Evolutionary conservation across 2,797 vertebrate species (phyloP), one percentile per base, ranked within the genome.

Genomic region (Phaenicophaeus curvirostris): DNA sequence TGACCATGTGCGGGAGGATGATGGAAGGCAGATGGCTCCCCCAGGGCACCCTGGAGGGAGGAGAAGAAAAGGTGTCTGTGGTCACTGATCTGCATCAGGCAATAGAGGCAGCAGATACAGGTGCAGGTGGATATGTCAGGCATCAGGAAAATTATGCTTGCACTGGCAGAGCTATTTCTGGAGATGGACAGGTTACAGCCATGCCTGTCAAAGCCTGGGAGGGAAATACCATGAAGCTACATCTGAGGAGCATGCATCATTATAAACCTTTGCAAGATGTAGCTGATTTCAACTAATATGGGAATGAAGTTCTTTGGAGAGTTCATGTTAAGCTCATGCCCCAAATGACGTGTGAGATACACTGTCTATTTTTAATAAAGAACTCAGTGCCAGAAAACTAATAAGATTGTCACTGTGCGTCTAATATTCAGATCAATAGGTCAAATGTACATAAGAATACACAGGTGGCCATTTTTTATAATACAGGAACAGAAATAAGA

Each of bases 131-230:
- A 23, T 44, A 83, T 24, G 65, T 77, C 57, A 80, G 77, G 57
- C 61, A 62, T 53, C 82, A 75, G n/a, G 3, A 50, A 91, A 92
- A 53, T 65, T 42, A 85, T 42, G 53, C 48, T 41, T 77, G n/a
- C 55, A 14, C 27, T 75, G 42, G 28, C 50, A 94, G 87, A 83
- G 54, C 41, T 91, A 7, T 83, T 94, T 83, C 82, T 95, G 89
- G 58, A 80, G 72, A 80, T 39, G 65, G 78, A 80, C 63, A 76
- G 68, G 27, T 37, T 91, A 74, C 87, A 83, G 53, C 65, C 93
- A 44, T 83, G 72, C 65, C 82, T 85, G 66, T 83, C 78, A 93
- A 87, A 76, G 85, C 63, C 62, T 12, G 13, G n/a, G 69, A 94
- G 17, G 42, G 58, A 78, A 91, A 84, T 42, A 48, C 15, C 30